phyloP scores from a whole-genome alignment of 2,797 vertebrate genomes.

The Furcifer pardalis region DNA sequence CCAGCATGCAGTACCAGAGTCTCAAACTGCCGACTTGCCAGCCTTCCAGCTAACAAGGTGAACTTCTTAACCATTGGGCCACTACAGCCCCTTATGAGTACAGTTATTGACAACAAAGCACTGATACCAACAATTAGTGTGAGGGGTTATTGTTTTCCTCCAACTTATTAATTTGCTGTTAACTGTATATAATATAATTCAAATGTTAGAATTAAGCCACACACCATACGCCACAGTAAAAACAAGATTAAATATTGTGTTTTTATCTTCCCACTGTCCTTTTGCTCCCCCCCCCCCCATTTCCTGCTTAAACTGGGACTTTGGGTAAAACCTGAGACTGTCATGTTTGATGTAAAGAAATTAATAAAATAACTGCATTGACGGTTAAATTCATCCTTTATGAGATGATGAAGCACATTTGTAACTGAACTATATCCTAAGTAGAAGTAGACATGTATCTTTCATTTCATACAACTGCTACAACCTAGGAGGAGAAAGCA shows the following conservation, averaged over 20 bases:
- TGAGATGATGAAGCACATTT: constrained; percentile 64
- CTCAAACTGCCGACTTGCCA: too few relatives aligned
- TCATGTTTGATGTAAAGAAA: constrained; percentile 26
- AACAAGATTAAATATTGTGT: background rate
- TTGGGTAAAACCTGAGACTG: constrained; percentile 5
- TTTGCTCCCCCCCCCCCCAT: background rate
- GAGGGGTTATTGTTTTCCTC: background rate
- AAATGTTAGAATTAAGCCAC: background rate
- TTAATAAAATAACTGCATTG: constrained; percentile 31
- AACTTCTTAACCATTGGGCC: too few relatives aligned
- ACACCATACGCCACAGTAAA: background rate
- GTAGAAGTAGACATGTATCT: constrained; percentile 52
- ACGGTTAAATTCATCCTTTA: constrained; percentile 47
- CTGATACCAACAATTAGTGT: background rate
- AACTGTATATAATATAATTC: background rate
- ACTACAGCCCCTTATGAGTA: too few relatives aligned
- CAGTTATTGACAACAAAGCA: too few relatives aligned
- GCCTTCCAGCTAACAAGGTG: too few relatives aligned
- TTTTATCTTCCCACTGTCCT: too few relatives aligned
- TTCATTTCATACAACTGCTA: constrained; percentile 77
- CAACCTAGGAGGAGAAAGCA: constrained; percentile 77
- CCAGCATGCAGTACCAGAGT: too few relatives aligned
- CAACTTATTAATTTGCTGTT: background rate
- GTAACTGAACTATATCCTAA: constrained; percentile 69
- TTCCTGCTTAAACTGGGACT: background rate